These are phyloP conservation scores for Ligdia adustata DNA, from an alignment of 2,888 invertebrate species.

Conservation along the genomic window DNA sequence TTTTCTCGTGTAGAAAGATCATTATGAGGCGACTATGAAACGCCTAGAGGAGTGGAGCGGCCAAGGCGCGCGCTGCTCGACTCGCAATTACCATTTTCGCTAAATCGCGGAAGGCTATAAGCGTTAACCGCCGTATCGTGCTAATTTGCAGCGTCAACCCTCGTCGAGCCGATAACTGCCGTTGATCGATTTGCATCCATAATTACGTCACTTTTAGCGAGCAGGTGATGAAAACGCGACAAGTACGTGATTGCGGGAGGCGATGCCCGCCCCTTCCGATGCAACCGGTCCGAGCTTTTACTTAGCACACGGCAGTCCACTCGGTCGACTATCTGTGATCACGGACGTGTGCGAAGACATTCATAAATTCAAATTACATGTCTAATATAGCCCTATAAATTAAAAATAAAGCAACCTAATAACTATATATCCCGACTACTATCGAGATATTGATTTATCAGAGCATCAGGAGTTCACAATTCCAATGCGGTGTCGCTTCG, in stretches of 20 bases:
- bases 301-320: constrained; percentile 41
- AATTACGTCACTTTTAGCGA: constrained; percentile 81
- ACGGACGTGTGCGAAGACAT: constrained; percentile 32
- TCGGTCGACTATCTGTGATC: constrained; percentile 40
- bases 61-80: constrained; percentile 41
- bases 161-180: constrained; percentile 75
- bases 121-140: constrained; percentile 75
- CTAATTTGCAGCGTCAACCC: constrained; percentile 79
- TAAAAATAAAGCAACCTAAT: constrained; percentile 3
- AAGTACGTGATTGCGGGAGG: constrained; percentile 76
- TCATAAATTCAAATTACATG: no score
- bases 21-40: constrained; percentile 33
- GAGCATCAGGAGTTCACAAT: constrained; percentile 73
- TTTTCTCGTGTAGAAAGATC: constrained; percentile 31
- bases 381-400: no score
- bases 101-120: constrained; percentile 75
- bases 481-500: constrained; percentile 67
- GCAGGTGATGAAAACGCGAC: constrained; percentile 82
- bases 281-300: constrained; percentile 71
- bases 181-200: constrained; percentile 82
- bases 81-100: constrained; percentile 68
- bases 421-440: constrained; percentile 9
- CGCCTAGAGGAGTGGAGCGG: constrained; percentile 35
- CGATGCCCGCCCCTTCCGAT: constrained; percentile 71
- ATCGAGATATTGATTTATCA: constrained; percentile 78